Evolutionary conservation across 2,888 invertebrate genomes (phyloP).

Genomic region (Watsonalla binaria): DNA sequence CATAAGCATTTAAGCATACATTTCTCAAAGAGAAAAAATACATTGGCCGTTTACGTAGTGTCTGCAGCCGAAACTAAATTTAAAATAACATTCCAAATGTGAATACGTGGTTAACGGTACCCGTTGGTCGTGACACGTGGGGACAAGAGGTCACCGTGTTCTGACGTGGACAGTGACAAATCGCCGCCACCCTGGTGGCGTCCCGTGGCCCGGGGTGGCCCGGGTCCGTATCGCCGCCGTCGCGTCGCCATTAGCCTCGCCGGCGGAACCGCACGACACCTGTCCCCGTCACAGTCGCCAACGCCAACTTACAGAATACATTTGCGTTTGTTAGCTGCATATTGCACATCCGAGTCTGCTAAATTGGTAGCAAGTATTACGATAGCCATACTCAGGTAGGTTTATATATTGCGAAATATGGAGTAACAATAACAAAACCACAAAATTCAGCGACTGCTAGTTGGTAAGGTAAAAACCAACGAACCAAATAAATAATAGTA

Average conservation of each 20-base stretch:
- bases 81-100: constrained; percentile 8
- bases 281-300: background rate
- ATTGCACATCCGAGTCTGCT: background rate
- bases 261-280: background rate
- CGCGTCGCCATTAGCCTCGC: constrained; percentile 2
- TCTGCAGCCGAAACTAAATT: too few species aligned
- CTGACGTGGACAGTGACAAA: constrained; percentile 27
- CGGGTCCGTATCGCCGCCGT: constrained; percentile 5
- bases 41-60: too few species aligned
- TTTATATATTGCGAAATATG: background rate
- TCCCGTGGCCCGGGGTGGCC: constrained; percentile 4
- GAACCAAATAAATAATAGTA: background rate
- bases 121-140: constrained; percentile 14
- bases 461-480: too few species aligned
- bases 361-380: background rate
- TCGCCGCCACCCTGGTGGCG: constrained; percentile 15
- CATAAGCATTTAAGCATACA: too few species aligned
- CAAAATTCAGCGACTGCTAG: too few species aligned
- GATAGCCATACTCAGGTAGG: background rate
- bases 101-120: constrained; percentile 12
- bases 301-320: background rate
- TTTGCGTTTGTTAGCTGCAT: background rate
- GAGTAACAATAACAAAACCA: background rate
- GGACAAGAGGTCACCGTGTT: constrained; percentile 10
- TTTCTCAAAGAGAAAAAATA: too few species aligned